Evolutionary conservation across 2,888 invertebrate species (phyloP).

Genomic region (Nomada hirtipes): DNA sequence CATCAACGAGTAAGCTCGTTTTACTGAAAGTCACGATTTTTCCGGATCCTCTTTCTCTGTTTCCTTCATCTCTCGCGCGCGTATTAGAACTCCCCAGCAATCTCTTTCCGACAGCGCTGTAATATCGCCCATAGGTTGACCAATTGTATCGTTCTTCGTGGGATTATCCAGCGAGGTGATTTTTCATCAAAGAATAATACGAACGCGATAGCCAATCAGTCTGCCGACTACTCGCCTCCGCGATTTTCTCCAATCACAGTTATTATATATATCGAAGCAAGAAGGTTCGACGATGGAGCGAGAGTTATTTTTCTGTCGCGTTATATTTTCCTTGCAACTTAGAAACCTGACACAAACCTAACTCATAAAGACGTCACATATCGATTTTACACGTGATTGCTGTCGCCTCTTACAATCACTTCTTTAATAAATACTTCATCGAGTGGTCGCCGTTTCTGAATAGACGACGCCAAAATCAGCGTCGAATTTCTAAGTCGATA

Average conservation of each 20-base stretch:
- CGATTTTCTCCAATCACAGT: background rate
- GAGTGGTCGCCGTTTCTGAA: background rate
- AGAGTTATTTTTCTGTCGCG: background rate
- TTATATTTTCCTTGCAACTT: background rate
- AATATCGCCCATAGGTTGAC: constrained; percentile 55
- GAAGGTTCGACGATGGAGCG: background rate
- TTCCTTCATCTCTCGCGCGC: constrained; percentile 29
- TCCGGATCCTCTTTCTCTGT: constrained; percentile 46
- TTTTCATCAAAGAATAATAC: constrained; percentile 33
- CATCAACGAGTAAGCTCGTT: constrained; percentile 50
- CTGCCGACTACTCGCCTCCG: background rate
- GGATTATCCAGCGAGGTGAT: constrained; percentile 47
- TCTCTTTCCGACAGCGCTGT: constrained; percentile 28
- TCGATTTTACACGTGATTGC: background rate
- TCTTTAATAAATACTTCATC: background rate
- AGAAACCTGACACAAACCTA: too few species aligned
- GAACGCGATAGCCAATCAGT: constrained; percentile 35
- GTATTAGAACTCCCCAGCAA: constrained; percentile 42
- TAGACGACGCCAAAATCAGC: background rate
- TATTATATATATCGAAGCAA: background rate
- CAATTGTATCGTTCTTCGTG: constrained; percentile 48
- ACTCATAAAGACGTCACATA: background rate
- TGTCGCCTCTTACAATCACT: too few species aligned
- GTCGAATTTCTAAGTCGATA: too few species aligned
- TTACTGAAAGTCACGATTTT: constrained; percentile 58